phyloP scores from a whole-genome alignment of 2,113 vertebrate genomes.

The Daubentonia madagascariensis region DNA sequence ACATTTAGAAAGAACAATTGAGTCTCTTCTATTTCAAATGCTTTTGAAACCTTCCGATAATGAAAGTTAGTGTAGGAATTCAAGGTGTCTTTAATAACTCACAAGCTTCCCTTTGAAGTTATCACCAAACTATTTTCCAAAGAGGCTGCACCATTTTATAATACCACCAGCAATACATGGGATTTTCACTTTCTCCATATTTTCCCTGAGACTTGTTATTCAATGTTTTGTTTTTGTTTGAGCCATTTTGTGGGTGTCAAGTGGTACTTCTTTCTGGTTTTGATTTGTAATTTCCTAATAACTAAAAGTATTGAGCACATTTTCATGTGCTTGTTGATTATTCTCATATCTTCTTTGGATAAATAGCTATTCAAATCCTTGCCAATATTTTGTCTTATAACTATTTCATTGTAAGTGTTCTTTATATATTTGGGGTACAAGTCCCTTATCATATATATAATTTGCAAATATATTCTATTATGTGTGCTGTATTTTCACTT shows the following conservation, averaged over 20 bases:
- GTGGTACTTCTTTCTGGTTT: neutral
- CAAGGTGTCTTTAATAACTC: neutral
- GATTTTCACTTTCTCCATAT: neutral
- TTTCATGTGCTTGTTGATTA: neutral
- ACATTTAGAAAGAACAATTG: neutral
- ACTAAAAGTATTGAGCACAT: neutral
- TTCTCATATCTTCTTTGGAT: neutral
- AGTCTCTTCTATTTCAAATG: neutral
- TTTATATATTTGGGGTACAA: neutral
- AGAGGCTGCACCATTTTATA: neutral
- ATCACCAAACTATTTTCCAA: neutral
- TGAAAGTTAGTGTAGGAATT: neutral
- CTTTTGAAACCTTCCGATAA: neutral
- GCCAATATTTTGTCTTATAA: neutral
- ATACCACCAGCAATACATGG: neutral
- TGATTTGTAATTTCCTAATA: neutral
- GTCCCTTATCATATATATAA: neutral
- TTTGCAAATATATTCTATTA: neutral
- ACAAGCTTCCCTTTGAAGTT: no score
- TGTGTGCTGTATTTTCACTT: neutral
- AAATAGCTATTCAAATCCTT: neutral
- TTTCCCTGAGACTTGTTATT: no score
- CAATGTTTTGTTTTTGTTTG: neutral
- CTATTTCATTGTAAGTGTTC: neutral
- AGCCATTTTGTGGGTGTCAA: neutral